Base-by-base conservation (phyloP, 1,140 invertebrate species). In the Thrips palmi region DNA sequence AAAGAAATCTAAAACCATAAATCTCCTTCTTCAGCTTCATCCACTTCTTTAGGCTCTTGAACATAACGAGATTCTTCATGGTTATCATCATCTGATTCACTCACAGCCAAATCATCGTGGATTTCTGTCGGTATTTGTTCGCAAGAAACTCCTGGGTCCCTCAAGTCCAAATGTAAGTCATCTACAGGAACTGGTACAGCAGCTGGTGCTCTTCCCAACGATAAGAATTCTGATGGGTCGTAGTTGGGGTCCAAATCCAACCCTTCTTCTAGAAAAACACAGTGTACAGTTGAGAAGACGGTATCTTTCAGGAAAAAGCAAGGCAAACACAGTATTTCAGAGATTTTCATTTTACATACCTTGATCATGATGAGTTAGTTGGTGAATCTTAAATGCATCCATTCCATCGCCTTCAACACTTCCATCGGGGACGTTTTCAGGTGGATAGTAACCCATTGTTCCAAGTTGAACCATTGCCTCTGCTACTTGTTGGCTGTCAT, bases 391-490 rank as follows among this genome's bases (percentile, higher is more conserved):
- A n/a, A 32, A 32, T 15, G n/a, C 30, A 32, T 17, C 18, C 7
- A 17, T n/a, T 8, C 18, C 30, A 6, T 14, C 30, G 18, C 18
- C 30, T 17, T 14, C 18, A 5, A 8, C 18, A 6, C 8, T 12
- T 6, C 18, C 30, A 7, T 32, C 22, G 7, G 7, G 7, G 14
- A 14, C 28, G 14, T 41, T 38, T 27, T 33, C 21, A 27, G 29
- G 33, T 19, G 65, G 59, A 52, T 76, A 77, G 54, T 68, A 77
- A 22, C 73, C 70, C 47, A 75, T 65, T 45, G 77, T 76, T 27
- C 78, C 71, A 24, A 87, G 62, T 50, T 85, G 79, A 12, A 87
- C 76, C 79, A 85, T 82, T 7, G 80, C 78, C 57, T 82, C 78
- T 8, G 78, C 77, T 8, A 44, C 42, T 44, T 44, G 42, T 53